phyloP scores from a whole-genome alignment of 2,888 invertebrate genomes.

The Papilio protenor region DNA sequence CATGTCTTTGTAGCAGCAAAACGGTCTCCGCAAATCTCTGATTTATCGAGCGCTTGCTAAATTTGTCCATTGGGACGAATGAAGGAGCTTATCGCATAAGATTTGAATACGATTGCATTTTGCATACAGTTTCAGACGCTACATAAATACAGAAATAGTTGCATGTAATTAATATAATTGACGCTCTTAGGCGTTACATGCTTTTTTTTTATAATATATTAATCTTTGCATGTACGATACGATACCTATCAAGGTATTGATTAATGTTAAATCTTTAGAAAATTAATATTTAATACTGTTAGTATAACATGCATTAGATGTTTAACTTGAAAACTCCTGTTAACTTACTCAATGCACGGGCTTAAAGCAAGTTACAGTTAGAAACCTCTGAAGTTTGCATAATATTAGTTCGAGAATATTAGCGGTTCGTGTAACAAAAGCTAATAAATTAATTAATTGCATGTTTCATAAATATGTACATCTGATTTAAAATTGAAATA shows the following conservation, averaged over 20 bases:
- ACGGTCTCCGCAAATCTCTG: constrained; percentile 21
- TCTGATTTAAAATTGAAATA: no score
- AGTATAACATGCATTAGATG: background rate
- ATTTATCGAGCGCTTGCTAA: constrained; percentile 29
- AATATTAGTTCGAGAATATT: constrained; percentile 6
- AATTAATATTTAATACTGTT: background rate
- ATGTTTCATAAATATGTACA: background rate
- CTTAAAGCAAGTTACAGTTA: constrained; percentile 6
- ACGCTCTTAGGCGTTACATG: no score
- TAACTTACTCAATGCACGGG: background rate
- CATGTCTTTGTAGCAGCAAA: constrained; percentile 15
- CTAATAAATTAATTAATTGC: background rate
- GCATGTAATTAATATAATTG: background rate
- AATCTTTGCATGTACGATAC: no score
- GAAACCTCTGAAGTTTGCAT: background rate
- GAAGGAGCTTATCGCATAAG: constrained; percentile 25
- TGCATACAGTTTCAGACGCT: constrained; percentile 10
- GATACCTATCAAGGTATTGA: background rate
- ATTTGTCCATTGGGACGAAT: constrained; percentile 26
- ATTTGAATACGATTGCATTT: constrained; percentile 23
- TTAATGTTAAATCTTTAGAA: background rate
- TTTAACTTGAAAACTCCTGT: constrained; percentile 10
- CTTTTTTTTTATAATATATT: no score
- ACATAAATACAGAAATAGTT: background rate
- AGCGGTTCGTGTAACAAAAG: background rate